Evolutionary conservation across 2,888 invertebrate species (phyloP), one percentile per base, ranked within the genome.

Genomic region (Dryobota labecula): DNA sequence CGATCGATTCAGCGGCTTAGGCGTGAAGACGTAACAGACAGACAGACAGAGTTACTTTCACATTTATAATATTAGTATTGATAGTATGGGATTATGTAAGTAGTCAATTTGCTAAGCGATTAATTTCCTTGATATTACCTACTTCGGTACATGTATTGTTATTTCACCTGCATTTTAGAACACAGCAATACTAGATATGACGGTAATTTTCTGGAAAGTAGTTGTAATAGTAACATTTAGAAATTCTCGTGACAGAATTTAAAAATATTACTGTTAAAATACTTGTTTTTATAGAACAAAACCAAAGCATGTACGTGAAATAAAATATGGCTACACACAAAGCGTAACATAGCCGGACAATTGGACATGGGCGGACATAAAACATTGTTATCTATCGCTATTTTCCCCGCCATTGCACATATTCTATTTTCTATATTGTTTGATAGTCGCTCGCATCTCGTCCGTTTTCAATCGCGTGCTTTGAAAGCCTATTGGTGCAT

Each of bases 391-490:
- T 80, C 80, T 53, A 38, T 60, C 15, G 33, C 38, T 20, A 73
- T 67, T 77, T 74, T 60, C 33, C 49, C 76, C 49, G 41, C 63
- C 58, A 80, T 63, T 62, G 65, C 63, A 63, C 36, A 67, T 66
- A 80, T 76, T 80, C 66, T 76, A 53, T 78, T 67, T 70, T 45
- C 62, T 53, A 53, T 63, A 67, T 81, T 78, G 70, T 80, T 58
- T 70, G 71, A 24, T 54, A 54, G 27, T 51, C n/a, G 49, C 54
- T 2, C 63, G 68, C 58, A 56, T 60, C n/a, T 63, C 33, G 58
- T 60, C 11, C 41, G 36, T 56, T 76, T 81, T 64, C 77, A 58
- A 66, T 70, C 33, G 54, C 18, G 24, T 69, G 54, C 24, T 70
- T 66, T 76, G 18, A 56, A 80, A 61, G 57, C 76, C 49, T 62